These are phyloP conservation scores for Nasonia giraulti DNA, from an alignment of 1,140 invertebrate species.

Conservation along the genomic window DNA sequence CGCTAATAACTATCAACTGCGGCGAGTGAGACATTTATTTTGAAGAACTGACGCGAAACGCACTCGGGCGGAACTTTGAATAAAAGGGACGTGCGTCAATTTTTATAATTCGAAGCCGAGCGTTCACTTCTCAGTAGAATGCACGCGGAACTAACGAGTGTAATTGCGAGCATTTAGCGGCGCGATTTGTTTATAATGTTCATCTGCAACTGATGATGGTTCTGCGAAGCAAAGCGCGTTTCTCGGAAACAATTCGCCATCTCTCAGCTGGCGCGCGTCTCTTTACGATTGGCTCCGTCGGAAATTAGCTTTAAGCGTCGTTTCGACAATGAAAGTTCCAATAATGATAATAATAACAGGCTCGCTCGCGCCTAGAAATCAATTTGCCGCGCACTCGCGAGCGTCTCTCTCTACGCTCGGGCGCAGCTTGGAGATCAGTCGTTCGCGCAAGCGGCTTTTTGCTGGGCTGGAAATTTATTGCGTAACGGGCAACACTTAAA, in stretches of 20 bases:
- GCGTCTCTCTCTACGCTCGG: background rate
- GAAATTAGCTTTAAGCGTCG: constrained; percentile 37
- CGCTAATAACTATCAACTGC: background rate
- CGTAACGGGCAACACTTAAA: constrained; percentile 44
- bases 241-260: background rate
- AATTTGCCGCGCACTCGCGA: constrained; percentile 25
- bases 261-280: background rate
- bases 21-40: background rate
- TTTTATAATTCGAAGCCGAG: too few relatives aligned
- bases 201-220: background rate
- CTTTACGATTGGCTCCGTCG: constrained; percentile 35
- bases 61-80: background rate
- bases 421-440: background rate
- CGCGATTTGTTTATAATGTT: too few relatives aligned
- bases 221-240: background rate
- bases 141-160: too few relatives aligned
- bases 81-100: background rate
- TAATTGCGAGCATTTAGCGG: too few relatives aligned
- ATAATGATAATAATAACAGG: constrained; percentile 43
- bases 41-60: background rate
- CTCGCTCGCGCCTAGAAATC: constrained; percentile 38
- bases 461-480: constrained; percentile 41
- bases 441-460: background rate
- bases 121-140: too few relatives aligned
- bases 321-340: constrained; percentile 37